phyloP scores from a whole-genome alignment of 2,113 vertebrate species.

The Centropus bengalensis region DNA sequence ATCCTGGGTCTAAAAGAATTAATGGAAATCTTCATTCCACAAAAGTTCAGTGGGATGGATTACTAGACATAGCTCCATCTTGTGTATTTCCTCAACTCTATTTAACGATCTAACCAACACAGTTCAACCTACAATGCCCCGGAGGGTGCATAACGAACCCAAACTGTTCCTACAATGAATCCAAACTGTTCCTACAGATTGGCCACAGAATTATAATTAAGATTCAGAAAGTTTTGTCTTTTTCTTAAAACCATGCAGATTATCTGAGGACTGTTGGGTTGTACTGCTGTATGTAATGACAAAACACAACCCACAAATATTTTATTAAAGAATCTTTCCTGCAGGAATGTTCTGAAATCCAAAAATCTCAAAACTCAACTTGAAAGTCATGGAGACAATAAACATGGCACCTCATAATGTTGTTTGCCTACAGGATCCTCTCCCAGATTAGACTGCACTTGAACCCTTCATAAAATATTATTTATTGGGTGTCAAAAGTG shows the following conservation, averaged over 20 bases:
- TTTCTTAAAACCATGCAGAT: not conserved
- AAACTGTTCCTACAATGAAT: not conserved
- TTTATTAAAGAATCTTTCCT: not conserved
- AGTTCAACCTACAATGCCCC: not conserved
- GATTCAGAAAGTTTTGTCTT: not conserved
- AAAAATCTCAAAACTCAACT: slow-evolving; percentile 22
- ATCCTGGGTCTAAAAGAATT: not conserved
- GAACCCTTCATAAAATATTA: not conserved
- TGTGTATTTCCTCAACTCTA: not conserved
- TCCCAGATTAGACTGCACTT: slow-evolving; percentile 8
- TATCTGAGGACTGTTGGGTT: not conserved
- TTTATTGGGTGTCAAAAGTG: slow-evolving; percentile 14
- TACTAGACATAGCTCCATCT: not conserved
- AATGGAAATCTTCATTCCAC: not conserved
- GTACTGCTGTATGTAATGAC: not conserved
- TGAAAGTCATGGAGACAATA: slow-evolving; percentile 14
- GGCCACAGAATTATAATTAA: not conserved
- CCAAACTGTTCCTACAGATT: not conserved
- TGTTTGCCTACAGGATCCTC: not conserved
- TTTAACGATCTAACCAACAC: not conserved
- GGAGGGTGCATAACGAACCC: not conserved
- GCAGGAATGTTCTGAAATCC: not conserved
- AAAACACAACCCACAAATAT: not conserved
- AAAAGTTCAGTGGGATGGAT: not conserved
- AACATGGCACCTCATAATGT: slow-evolving; percentile 28